A percentile compares a stretch with the other conserved stretches of the same genome.
phyloP scores from a whole-genome alignment of 2,888 invertebrate genomes.

The Notocelia uddmanniana region DNA sequence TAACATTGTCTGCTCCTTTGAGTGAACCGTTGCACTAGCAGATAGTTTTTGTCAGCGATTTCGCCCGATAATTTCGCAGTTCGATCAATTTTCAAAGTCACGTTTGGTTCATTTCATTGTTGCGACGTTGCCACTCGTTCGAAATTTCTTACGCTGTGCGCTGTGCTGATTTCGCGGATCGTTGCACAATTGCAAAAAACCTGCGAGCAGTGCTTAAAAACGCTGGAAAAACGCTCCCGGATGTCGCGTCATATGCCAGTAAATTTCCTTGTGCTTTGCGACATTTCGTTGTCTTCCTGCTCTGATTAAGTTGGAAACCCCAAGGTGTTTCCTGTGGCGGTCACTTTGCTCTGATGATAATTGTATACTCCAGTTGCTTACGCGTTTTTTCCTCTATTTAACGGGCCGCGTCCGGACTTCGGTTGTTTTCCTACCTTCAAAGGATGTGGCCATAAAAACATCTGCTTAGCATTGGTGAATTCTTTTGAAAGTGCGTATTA shows the following conservation, averaged over 20 bases:
- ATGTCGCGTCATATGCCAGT: conserved; percentile 57
- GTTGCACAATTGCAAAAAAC: conserved; percentile 57
- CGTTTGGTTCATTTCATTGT: conserved; percentile 46
- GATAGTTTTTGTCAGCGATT: conserved; percentile 30
- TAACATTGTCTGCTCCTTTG: background rate
- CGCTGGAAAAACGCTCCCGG: conserved; percentile 61
- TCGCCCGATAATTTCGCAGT: conserved; percentile 43
- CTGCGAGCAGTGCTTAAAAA: conserved; percentile 54
- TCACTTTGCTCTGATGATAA: conserved; percentile 39
- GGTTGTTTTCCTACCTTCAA: conserved; percentile 9
- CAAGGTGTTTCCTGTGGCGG: conserved; percentile 51
- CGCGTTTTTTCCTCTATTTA: conserved; percentile 21
- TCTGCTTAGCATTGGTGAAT: conserved; percentile 7
- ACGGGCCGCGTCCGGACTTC: conserved; percentile 22
- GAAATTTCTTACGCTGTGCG: conserved; percentile 51
- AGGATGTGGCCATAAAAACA: conserved; percentile 15
- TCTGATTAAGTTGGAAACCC: conserved; percentile 56
- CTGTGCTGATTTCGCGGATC: conserved; percentile 59
- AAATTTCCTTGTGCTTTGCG: conserved; percentile 53
- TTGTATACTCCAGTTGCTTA: conserved; percentile 9
- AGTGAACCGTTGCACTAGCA: conserved; percentile 23
- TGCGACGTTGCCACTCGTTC: conserved; percentile 48
- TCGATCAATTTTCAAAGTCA: conserved; percentile 48
- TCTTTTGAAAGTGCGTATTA: background rate
- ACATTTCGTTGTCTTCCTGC: conserved; percentile 58